Percentiles rank a stretch among this genome's conserved stretches.
Conservation (phyloP, 2,888 invertebrate species). For the Tyria jacobaeae region DNA sequence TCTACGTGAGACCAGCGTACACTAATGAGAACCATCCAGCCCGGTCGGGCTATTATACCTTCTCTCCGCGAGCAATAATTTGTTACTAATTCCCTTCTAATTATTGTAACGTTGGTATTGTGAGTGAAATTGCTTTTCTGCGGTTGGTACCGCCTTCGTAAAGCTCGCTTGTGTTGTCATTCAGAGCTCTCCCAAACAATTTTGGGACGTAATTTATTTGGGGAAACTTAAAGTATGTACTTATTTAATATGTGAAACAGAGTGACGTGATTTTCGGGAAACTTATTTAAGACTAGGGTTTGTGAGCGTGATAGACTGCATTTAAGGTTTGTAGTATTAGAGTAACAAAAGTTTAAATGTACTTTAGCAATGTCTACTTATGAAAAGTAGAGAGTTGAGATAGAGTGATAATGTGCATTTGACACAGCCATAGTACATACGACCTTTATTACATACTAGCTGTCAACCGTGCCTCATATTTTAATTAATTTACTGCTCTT, state of each 20-base stretch:
- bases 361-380: not conserved
- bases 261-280: conserved; percentile 14
- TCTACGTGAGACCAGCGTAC: conserved; percentile 69
- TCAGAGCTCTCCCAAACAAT: conserved; percentile 14
- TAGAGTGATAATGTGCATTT: no score
- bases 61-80: conserved; percentile 79
- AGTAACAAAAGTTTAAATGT: not conserved
- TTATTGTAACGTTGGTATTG: conserved; percentile 68
- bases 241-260: conserved; percentile 16
- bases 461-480: no score
- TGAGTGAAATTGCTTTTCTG: conserved; percentile 56
- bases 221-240: conserved; percentile 23
- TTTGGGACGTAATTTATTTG: conserved; percentile 28
- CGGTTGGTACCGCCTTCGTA: conserved; percentile 41
- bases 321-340: not conserved
- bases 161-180: conserved; percentile 38
- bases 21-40: conserved; percentile 81
- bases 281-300: conserved; percentile 11
- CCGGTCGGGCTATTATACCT: conserved; percentile 73
- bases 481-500: no score
- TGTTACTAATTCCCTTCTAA: conserved; percentile 82
- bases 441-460: no score
- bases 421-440: no score
- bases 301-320: conserved; percentile 2
- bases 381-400: no score